These are phyloP conservation scores for Iphiclides podalirius DNA, from an alignment of 2,888 invertebrate species.

Conservation along the genomic window DNA sequence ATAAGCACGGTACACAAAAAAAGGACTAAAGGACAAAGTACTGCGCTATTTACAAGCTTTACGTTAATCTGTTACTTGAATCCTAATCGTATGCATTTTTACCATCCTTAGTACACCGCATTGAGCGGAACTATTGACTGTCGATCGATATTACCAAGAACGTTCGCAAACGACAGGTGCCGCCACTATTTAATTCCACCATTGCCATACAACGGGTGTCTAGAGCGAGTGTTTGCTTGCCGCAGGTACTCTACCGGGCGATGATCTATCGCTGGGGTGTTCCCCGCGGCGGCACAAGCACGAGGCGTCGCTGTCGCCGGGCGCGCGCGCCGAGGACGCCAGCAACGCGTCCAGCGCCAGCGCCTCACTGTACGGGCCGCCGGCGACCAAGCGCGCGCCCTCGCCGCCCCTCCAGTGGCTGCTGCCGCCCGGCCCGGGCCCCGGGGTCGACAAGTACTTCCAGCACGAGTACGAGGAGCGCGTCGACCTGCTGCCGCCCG, in stretches of 20 bases:
- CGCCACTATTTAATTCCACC: too few relatives aligned
- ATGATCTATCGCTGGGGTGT: constrained; percentile 86
- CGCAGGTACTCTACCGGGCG: constrained; percentile 89
- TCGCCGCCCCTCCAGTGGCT: constrained; percentile 85
- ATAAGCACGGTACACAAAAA: too few relatives aligned
- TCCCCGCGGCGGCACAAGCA: constrained; percentile 81
- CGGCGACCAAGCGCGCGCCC: constrained; percentile 70
- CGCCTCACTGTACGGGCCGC: constrained; percentile 81
- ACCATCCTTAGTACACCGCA: too few relatives aligned
- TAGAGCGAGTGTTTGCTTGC: constrained; percentile 51
- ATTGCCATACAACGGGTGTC: too few relatives aligned
- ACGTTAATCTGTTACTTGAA: too few relatives aligned
- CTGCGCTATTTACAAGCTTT: too few relatives aligned
- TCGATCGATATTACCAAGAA: too few relatives aligned
- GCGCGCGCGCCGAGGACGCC: constrained; percentile 86
- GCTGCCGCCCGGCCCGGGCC: constrained; percentile 85
- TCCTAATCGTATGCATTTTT: too few relatives aligned
- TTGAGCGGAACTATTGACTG: too few relatives aligned
- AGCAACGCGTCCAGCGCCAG: constrained; percentile 84
- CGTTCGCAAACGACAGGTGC: too few relatives aligned
- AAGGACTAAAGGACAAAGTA: too few relatives aligned
- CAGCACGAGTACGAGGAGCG: constrained; percentile 86
- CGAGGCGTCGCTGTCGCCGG: constrained; percentile 83
- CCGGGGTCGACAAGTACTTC: constrained; percentile 81
- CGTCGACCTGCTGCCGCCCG: constrained; percentile 75